Percentiles rank a stretch among this genome's conserved stretches.
Evolutionary conservation across 2,797 vertebrate genomes (phyloP).

Genomic region (Hafferia zeledoni): DNA sequence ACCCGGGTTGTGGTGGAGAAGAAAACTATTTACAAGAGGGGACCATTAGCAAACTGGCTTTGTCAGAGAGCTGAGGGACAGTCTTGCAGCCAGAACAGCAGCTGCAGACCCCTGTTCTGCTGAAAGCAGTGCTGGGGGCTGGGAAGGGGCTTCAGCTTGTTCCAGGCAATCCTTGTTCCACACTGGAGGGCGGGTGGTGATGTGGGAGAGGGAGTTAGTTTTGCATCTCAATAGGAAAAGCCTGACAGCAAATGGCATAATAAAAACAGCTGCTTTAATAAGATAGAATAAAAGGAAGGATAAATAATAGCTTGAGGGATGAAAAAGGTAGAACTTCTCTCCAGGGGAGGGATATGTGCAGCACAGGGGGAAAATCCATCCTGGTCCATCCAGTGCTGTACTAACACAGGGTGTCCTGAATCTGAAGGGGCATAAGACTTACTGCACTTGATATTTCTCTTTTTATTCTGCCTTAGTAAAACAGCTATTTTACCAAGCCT

Average conservation of each 20-base stretch:
- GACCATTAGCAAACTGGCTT: not conserved
- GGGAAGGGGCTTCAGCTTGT: not conserved
- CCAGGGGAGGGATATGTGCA: not conserved
- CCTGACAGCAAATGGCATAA: not conserved
- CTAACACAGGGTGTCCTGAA: fast-evolving
- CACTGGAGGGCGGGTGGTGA: fast-evolving
- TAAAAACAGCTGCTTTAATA: not conserved
- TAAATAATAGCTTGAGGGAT: not conserved
- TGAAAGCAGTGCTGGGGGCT: not conserved
- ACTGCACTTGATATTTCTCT: not conserved
- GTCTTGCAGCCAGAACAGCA: not conserved
- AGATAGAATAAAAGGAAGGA: not conserved
- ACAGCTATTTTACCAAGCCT: not conserved
- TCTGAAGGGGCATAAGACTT: not conserved
- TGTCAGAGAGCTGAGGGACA: not conserved
- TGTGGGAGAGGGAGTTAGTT: not conserved
- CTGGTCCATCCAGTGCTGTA: not conserved
- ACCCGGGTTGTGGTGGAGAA: not conserved
- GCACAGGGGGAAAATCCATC: not conserved
- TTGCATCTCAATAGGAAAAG: not conserved
- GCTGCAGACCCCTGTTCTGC: not conserved
- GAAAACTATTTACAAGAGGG: not conserved
- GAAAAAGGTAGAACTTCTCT: not conserved
- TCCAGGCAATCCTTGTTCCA: not conserved
- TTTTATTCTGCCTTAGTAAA: not conserved